Evolutionary conservation across 2,113 vertebrate genomes (phyloP).

Genomic region (Terrapene triunguis): DNA sequence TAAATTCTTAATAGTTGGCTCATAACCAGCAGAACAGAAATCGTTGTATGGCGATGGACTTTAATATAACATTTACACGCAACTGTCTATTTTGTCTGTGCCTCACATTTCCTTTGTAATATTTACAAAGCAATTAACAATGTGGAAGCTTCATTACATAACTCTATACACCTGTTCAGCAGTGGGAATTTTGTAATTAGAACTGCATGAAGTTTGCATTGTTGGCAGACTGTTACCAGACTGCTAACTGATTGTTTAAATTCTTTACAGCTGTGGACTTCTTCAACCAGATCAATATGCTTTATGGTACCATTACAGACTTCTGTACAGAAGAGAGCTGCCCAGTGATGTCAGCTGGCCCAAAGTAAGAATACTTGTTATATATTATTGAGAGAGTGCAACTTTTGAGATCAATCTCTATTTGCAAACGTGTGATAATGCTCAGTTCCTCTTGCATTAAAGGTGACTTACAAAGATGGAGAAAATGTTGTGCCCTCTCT

Average conservation of each 20-base stretch:
- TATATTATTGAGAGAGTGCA: accelerated
- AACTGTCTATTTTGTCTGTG: neutral
- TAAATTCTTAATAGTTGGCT: neutral
- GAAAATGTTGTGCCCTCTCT: neutral
- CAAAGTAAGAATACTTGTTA: slow-evolving; percentile 81
- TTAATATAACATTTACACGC: neutral
- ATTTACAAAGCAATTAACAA: neutral
- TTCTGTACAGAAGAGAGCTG: slow-evolving; percentile 92
- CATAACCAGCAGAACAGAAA: neutral
- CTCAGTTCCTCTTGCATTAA: neutral
- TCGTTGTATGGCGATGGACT: neutral
- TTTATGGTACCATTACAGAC: slow-evolving; percentile 90
- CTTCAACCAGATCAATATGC: slow-evolving; percentile 94
- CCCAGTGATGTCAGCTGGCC: slow-evolving; percentile 89
- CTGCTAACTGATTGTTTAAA: neutral
- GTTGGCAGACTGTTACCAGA: accelerated
- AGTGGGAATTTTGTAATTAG: accelerated
- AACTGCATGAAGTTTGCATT: neutral
- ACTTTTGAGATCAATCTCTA: neutral
- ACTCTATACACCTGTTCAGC: accelerated
- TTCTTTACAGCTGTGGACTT: slow-evolving; percentile 88
- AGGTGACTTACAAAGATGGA: neutral
- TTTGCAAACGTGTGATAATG: neutral
- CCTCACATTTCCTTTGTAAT: neutral
- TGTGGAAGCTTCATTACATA: accelerated